Conservation (phyloP, 2,888 invertebrate species). For the Netelia melanura region DNA sequence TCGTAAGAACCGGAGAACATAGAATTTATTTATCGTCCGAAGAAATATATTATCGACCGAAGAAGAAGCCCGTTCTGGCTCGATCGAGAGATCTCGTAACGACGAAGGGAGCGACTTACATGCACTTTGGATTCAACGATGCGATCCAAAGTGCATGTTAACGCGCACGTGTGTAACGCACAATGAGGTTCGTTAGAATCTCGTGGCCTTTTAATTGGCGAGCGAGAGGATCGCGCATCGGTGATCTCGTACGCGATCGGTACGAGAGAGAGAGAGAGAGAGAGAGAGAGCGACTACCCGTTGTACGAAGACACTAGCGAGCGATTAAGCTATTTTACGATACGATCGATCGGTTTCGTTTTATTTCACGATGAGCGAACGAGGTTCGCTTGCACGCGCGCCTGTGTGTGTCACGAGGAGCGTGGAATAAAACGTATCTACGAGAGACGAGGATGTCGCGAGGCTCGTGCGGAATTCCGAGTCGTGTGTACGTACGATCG, state of each 20-base stretch:
- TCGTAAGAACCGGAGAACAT: not conserved
- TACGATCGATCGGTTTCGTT: slow-evolving; percentile 51
- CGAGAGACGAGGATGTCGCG: not conserved
- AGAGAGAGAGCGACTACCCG: not conserved
- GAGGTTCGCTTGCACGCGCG: not conserved
- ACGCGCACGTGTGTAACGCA: slow-evolving; percentile 32
- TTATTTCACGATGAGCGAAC: slow-evolving; percentile 12
- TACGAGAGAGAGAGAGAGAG: not conserved
- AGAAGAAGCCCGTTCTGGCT: not conserved
- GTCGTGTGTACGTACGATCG: not conserved
- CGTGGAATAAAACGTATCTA: not conserved
- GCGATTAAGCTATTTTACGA: slow-evolving; percentile 62
- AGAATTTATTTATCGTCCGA: not conserved
- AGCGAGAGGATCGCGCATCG: slow-evolving; percentile 42
- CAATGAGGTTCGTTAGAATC: slow-evolving; percentile 65
- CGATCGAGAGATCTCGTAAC: not conserved
- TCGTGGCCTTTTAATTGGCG: slow-evolving; percentile 67
- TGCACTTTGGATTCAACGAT: slow-evolving; percentile 18
- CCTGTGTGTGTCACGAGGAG: not conserved
- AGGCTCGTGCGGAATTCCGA: slow-evolving; percentile 10
- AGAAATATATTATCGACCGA: not conserved
- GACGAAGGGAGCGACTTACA: too few species aligned
- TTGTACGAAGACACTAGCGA: slow-evolving; percentile 21
- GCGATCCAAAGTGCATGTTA: slow-evolving; percentile 3
- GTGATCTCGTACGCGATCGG: slow-evolving; percentile 1